Conservation (phyloP, 2,888 invertebrate species). For the Helicoverpa assulta region DNA sequence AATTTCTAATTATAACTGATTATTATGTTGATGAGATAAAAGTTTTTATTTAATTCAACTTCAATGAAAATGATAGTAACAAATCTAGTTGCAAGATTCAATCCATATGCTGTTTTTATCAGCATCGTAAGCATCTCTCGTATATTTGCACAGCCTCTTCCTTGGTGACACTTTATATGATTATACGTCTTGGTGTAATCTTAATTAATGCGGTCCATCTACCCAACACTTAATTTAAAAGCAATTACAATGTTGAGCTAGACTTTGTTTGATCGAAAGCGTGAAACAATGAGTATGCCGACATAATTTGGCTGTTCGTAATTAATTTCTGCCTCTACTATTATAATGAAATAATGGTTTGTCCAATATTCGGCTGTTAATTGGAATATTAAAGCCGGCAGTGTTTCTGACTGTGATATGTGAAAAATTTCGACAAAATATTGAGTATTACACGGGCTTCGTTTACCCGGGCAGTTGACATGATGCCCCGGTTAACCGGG, state of each 20-base stretch:
- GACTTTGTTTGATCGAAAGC: conserved; percentile 23
- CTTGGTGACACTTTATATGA: conserved; percentile 19
- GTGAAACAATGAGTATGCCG: conserved; percentile 5
- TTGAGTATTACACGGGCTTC: conserved; percentile 47
- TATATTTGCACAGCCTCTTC: conserved; percentile 17
- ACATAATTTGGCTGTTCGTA: conserved; percentile 17
- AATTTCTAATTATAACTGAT: background rate
- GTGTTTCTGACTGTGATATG: background rate
- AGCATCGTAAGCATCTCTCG: conserved; percentile 38
- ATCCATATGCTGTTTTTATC: conserved; percentile 13
- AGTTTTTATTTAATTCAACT: background rate
- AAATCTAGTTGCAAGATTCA: no score
- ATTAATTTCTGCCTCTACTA: conserved; percentile 24
- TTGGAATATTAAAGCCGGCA: conserved; percentile 35
- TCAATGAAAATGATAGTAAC: no score
- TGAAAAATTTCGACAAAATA: conserved; percentile 42
- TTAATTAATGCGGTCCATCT: background rate
- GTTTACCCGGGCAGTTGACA: conserved; percentile 31
- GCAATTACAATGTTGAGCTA: conserved; percentile 27
- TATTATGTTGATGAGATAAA: background rate
- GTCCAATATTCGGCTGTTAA: conserved; percentile 35
- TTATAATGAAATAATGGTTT: conserved; percentile 6
- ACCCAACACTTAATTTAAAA: conserved; percentile 15
- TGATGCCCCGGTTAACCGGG: conserved; percentile 40
- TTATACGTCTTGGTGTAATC: background rate